These are phyloP conservation scores for Raillietiella orientalis DNA, from an alignment of 2,888 invertebrate genomes.

Conservation along the genomic window DNA sequence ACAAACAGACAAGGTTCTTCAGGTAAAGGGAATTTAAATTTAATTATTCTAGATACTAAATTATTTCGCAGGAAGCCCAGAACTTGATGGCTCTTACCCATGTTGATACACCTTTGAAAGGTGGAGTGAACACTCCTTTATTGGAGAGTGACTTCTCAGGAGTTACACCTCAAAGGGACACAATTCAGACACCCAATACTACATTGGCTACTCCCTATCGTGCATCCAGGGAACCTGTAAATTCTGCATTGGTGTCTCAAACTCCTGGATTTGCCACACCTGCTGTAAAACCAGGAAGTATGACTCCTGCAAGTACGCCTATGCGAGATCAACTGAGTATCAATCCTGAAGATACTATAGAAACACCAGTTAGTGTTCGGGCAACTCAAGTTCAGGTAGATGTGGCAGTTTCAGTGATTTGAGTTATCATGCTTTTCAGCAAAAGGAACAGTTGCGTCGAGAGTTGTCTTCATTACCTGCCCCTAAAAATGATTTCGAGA, in stretches of 20 bases:
- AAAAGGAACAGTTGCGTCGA: slow-evolving; percentile 35
- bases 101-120: slow-evolving; percentile 84
- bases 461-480: slow-evolving; percentile 48
- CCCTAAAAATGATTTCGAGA: slow-evolving; percentile 93
- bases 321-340: slow-evolving; percentile 78
- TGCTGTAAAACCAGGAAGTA: slow-evolving; percentile 2
- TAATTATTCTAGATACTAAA: background rate
- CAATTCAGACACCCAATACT: slow-evolving; percentile 57
- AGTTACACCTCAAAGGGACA: slow-evolving; percentile 33
- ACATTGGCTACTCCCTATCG: slow-evolving; percentile 59
- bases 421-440: slow-evolving; percentile 10
- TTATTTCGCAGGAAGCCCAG: slow-evolving; percentile 63
- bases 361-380: slow-evolving; percentile 11
- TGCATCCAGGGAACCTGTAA: slow-evolving; percentile 9
- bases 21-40: slow-evolving; percentile 11
- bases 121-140: slow-evolving; percentile 77
- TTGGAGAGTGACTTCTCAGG: slow-evolving; percentile 63
- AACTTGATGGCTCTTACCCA: slow-evolving; percentile 94
- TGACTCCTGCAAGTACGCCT: slow-evolving; percentile 25
- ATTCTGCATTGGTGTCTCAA: slow-evolving; percentile 6
- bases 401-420: background rate
- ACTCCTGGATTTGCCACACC: background rate
- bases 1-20: slow-evolving; percentile 33
- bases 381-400: background rate
- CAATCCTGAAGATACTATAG: slow-evolving; percentile 50